Evolutionary conservation across 2,797 vertebrate genomes (phyloP).

Genomic region (Typhlichthys eigenmanni): DNA sequence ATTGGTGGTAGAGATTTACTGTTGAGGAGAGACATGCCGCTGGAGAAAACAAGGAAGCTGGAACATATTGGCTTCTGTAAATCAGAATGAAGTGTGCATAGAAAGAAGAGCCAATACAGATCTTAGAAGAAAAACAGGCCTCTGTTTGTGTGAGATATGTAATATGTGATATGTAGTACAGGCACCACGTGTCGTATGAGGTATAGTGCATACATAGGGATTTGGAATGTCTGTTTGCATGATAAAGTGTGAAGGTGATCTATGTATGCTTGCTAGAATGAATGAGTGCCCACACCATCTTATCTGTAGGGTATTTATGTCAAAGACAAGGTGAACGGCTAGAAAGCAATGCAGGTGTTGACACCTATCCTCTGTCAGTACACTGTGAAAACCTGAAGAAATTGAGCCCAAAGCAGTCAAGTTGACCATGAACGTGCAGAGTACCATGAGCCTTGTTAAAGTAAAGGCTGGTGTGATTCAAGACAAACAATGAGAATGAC

Average conservation of each 20-base stretch:
- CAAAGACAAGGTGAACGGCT: constrained; percentile 39
- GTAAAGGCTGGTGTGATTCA: constrained; percentile 52
- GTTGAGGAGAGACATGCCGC: constrained; percentile 85
- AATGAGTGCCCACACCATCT: not conserved
- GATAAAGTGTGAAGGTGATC: not conserved
- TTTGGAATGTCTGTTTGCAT: constrained; percentile 1
- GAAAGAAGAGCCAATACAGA: not conserved
- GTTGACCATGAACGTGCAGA: constrained; percentile 51
- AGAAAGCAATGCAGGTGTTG: constrained; percentile 33
- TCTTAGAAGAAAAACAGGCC: not conserved
- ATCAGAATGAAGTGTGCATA: constrained; percentile 83
- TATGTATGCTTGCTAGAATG: not conserved
- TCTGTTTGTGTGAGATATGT: not conserved
- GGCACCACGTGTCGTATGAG: no score
- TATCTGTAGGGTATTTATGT: constrained; percentile 23
- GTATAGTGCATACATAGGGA: not conserved
- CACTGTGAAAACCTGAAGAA: constrained; percentile 54
- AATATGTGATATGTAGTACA: no score
- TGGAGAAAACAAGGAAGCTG: constrained; percentile 94
- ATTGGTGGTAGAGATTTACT: constrained; percentile 96
- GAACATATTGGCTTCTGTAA: constrained; percentile 94
- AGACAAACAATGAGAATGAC: constrained; percentile 43
- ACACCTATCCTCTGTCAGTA: constrained; percentile 49
- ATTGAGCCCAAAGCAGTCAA: constrained; percentile 51
- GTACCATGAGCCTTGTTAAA: constrained; percentile 39